Evolutionary conservation across 2,888 invertebrate genomes (phyloP).

Genomic region (Ecliptopera silaceata): DNA sequence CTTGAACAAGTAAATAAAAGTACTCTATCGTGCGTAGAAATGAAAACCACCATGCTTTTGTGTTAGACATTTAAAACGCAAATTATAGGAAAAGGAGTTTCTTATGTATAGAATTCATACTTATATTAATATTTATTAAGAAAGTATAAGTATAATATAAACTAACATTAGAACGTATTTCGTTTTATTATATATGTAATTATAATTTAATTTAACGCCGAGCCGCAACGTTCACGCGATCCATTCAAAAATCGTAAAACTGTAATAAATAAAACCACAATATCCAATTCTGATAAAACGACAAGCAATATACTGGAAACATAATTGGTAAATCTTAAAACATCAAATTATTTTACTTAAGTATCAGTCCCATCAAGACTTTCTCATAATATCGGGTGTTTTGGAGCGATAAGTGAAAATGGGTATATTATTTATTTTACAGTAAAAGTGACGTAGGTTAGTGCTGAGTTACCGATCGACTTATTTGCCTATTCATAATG

Average conservation of each 20-base stretch:
- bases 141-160: neutral
- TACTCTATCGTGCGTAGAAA: too few species aligned
- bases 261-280: conserved; percentile 20
- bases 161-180: neutral
- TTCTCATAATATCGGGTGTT: conserved; percentile 3
- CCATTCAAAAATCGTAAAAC: conserved; percentile 21
- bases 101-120: too few species aligned
- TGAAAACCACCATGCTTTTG: too few species aligned
- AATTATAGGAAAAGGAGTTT: too few species aligned
- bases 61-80: too few species aligned
- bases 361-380: neutral
- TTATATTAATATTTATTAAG: too few species aligned
- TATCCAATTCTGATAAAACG: conserved; percentile 19
- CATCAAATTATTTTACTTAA: conserved; percentile 1
- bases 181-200: conserved; percentile 2
- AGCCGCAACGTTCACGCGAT: conserved; percentile 9
- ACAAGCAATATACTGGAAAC: conserved; percentile 7
- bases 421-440: neutral
- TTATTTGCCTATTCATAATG: too few species aligned
- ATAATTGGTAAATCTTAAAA: conserved; percentile 10
- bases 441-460: neutral
- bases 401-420: neutral
- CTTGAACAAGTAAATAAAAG: too few species aligned
- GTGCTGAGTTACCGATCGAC: neutral
- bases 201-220: conserved; percentile 3